Base-by-base conservation (phyloP, 2,888 invertebrate genomes). In the Zaprionus bogoriensis region DNA sequence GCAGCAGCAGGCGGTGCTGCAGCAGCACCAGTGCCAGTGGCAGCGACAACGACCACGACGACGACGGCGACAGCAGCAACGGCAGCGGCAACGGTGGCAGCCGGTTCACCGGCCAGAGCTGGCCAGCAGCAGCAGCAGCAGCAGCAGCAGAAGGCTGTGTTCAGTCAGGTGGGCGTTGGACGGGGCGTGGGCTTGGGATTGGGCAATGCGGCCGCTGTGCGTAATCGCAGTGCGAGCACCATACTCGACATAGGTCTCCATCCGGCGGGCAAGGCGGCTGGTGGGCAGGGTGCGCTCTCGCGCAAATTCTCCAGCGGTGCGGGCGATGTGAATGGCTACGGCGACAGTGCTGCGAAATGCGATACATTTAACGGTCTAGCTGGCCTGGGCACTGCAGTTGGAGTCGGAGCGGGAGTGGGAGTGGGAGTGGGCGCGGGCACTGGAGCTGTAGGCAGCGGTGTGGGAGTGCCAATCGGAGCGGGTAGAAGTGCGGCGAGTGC, bases 21-120 rank as follows among this genome's bases (percentile, higher is more conserved):
- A 75, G 76, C 17, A 4, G 19, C 86, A 82, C 89, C 72, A 65
- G 73, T 73, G 79, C 88, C 81, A 88, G 87, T 88, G 88, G 87
- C 86, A 89, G 88, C 77, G 72, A 72, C 72, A 70, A 62, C 61
- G 60, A 39, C 57, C 30, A 66, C 61, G 79, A n/a, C n/a, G n/a
- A n/a, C n/a, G n/a, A n/a, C n/a, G n/a, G n/a, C n/a, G n/a, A n/a
- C n/a, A n/a, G 81, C 75, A 74, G 70, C 75, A 66, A 63, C 60
- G 76, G 76, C 83, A 70, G 78, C 75, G 67, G 64, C 62, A 64
- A 71, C 60, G 71, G 85, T 67, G 69, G 85, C 85, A 87, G 61
- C 72, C 66, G 81, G 87, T 66, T 84, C 81, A 68, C 87, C 81
- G 60, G 87, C 81, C 72, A 71, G 78, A 51, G 75, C 74, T 82